Evolutionary conservation across 2,888 invertebrate species (phyloP), one percentile per base, ranked within the genome.

Genomic region (Drosophila eohydei): DNA sequence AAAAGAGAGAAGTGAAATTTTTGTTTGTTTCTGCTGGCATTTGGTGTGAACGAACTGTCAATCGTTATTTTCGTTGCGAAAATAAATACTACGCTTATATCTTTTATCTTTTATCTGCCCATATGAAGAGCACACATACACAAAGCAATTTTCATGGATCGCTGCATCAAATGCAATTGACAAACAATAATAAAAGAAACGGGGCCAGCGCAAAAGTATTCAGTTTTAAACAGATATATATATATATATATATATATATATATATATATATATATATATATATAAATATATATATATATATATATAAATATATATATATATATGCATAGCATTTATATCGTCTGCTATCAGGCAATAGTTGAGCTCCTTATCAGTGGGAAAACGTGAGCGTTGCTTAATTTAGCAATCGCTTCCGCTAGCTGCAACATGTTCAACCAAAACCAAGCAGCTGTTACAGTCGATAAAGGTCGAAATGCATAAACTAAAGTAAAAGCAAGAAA

Each of bases 1-100:
- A 36, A 26, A 4, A 4, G 48, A 32, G 48, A 11, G 50, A 1
- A 56, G 50, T 51, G 43, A 59, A 74, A 67, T 74, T 71, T 63
- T 60, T 68, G 26, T 65, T 82, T 72, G 55, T 21, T 73, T 63
- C 68, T 69, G 61, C 52, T 62, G 54, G 54, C 40, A n/a, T 66
- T 52, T 64, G 71, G 77, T 86, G 89, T 88, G 88, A 89, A 86
- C 81, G 88, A 89, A 86, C 86, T 88, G 89, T 80, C 82, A 72
- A 63, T 73, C 58, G 65, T 51, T 74, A 51, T 66, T 68, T 57
- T 71, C 57, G 60, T 62, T 82, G 84, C 72, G 63, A 77, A 79
- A 80, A 88, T 74, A 79, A 84, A 81, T 71, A 59, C 14, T 61
- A 38, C 38, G 38, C 38, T n/a, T 38, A 52, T 69, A 80, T 66